phyloP scores from a whole-genome alignment of 1,140 invertebrate genomes.

The Diplogasteroides magnus region DNA sequence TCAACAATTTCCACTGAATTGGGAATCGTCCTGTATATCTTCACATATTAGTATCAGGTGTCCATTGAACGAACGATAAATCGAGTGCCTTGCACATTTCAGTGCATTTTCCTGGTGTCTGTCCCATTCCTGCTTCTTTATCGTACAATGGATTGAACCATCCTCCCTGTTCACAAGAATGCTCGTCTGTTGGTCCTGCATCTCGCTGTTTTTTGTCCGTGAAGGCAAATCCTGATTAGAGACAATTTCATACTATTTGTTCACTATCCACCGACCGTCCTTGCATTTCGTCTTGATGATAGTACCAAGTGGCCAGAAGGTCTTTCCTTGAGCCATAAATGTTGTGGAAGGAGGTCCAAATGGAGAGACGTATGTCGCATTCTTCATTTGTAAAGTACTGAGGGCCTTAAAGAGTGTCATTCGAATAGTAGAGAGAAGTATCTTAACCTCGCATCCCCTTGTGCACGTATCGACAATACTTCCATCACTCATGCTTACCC shows the following conservation, averaged over 20 bases:
- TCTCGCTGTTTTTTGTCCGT: background rate
- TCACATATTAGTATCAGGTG: background rate
- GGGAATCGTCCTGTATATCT: background rate
- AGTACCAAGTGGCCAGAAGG: background rate
- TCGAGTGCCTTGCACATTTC: background rate
- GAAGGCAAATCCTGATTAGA: background rate
- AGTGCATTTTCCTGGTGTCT: background rate
- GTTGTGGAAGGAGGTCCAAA: background rate
- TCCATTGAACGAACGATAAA: background rate
- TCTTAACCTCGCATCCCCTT: background rate
- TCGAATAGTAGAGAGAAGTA: background rate
- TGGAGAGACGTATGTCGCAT: background rate
- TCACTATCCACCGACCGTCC: background rate
- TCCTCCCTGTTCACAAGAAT: background rate
- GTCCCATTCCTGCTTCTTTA: background rate
- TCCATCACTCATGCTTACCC: background rate
- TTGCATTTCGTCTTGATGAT: background rate
- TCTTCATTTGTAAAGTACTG: background rate
- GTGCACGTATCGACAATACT: background rate
- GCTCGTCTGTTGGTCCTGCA: background rate
- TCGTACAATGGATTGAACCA: background rate
- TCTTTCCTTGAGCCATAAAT: background rate
- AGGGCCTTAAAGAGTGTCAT: no score
- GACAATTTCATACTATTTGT: background rate
- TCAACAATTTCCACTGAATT: background rate